These are phyloP conservation scores for Strigamia crassipes DNA, from an alignment of 2,888 invertebrate species.

Conservation along the genomic window DNA sequence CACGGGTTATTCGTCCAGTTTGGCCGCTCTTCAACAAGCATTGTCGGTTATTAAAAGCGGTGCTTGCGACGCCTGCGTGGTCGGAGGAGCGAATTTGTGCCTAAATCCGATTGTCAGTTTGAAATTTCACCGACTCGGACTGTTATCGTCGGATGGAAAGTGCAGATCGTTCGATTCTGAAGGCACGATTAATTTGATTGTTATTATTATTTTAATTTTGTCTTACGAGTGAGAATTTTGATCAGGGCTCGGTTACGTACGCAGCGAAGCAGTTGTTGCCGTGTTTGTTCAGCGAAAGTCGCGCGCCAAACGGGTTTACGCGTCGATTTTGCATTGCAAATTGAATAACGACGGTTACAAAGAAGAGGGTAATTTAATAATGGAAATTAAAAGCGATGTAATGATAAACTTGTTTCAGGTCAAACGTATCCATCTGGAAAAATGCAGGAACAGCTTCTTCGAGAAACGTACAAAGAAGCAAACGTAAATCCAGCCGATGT, in stretches of 20 bases:
- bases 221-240: too few species aligned
- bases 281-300: background rate
- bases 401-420: constrained; percentile 55
- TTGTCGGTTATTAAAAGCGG: constrained; percentile 78
- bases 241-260: constrained; percentile 7
- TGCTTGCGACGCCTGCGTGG: constrained; percentile 91
- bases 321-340: background rate
- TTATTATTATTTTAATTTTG: background rate
- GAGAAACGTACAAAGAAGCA: constrained; percentile 82
- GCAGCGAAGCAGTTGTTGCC: constrained; percentile 43
- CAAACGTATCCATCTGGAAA: constrained; percentile 66
- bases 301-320: constrained; percentile 26
- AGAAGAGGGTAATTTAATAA: constrained; percentile 41
- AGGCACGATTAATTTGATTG: constrained; percentile 62
- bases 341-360: constrained; percentile 41
- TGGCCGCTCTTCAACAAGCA: constrained; percentile 89
- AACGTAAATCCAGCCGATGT: constrained; percentile 81
- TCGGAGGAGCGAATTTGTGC: constrained; percentile 89
- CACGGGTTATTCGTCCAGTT: constrained; percentile 95
- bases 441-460: constrained; percentile 68
- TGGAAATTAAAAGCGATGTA: too few species aligned
- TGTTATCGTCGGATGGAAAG: constrained; percentile 87
- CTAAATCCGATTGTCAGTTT: constrained; percentile 88
- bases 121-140: constrained; percentile 90
- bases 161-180: constrained; percentile 94